These are phyloP conservation scores for Aradophagus sp. DNA, from an alignment of 1,140 invertebrate genomes.

Conservation along the genomic window DNA sequence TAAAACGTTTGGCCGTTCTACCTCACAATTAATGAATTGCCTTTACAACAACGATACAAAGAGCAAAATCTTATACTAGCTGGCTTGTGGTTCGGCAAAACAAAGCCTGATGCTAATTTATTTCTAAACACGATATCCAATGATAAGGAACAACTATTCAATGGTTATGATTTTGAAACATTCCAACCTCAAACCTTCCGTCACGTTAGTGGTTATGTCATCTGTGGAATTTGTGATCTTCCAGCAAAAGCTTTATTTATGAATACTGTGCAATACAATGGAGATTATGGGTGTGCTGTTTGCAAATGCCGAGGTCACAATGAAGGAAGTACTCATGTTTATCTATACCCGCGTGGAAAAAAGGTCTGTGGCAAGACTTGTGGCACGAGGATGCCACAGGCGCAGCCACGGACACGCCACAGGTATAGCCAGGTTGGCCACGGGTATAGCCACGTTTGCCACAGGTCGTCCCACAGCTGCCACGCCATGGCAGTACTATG, in stretches of 20 bases:
- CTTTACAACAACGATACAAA: constrained; percentile 14
- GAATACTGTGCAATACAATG: constrained; percentile 15
- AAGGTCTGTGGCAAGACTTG: too few relatives aligned
- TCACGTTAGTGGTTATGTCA: not conserved
- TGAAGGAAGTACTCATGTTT: constrained; percentile 1
- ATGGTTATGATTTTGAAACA: constrained; percentile 18
- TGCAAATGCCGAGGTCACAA: constrained; percentile 7
- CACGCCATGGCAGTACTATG: too few relatives aligned
- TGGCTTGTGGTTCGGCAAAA: constrained; percentile 45
- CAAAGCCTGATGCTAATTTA: constrained; percentile 30
- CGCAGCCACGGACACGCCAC: too few relatives aligned
- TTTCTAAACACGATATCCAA: constrained; percentile 19
- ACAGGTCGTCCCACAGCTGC: too few relatives aligned
- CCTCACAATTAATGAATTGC: constrained; percentile 50
- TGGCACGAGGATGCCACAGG: too few relatives aligned
- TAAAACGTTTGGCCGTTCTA: constrained; percentile 61
- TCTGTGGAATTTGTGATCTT: constrained; percentile 17
- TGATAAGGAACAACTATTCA: constrained; percentile 17
- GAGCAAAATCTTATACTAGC: constrained; percentile 43
- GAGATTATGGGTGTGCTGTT: constrained; percentile 11
- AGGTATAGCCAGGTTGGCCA: too few relatives aligned
- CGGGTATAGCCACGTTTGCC: too few relatives aligned
- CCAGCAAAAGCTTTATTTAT: constrained; percentile 20
- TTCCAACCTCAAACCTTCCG: not conserved
- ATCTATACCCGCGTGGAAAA: too few relatives aligned